Conservation (phyloP, 2,113 vertebrate species). For the Cyphomyrus plagiostoma region DNA sequence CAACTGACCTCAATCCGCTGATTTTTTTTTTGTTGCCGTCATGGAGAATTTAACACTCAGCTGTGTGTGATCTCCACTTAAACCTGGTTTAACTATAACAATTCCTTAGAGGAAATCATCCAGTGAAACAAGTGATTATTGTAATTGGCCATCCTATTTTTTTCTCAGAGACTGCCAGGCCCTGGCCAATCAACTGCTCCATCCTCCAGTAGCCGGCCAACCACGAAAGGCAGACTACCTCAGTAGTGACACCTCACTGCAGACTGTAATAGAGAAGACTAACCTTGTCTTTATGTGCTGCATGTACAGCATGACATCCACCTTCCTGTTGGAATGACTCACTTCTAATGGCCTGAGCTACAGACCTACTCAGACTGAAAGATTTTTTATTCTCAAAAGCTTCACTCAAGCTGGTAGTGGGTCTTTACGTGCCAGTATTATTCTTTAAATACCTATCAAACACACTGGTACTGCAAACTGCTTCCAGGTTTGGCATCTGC, state of each 20-base stretch:
- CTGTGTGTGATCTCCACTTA: conserved; percentile 13
- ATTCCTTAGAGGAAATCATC: conserved; percentile 3
- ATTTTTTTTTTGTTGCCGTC: background rate
- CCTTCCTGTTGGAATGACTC: background rate
- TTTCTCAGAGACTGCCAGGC: background rate
- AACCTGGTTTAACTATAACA: conserved; percentile 12
- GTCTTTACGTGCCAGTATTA: background rate
- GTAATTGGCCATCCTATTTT: background rate
- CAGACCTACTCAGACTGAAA: background rate
- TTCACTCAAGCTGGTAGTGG: background rate
- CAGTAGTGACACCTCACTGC: background rate
- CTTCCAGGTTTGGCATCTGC: background rate
- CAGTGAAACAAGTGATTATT: background rate
- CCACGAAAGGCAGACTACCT: background rate
- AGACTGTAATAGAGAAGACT: background rate
- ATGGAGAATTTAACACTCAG: conserved; percentile 6
- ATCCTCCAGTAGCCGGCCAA: background rate
- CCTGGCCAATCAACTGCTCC: background rate
- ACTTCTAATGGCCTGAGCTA: background rate
- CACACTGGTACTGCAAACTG: background rate
- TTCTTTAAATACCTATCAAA: conserved; percentile 2
- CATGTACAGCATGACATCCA: background rate
- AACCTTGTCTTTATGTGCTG: background rate
- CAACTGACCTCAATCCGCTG: background rate
- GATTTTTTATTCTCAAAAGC: background rate